Evolutionary conservation across 2,797 vertebrate genomes (phyloP).

Genomic region (Manis crassicaudata): DNA sequence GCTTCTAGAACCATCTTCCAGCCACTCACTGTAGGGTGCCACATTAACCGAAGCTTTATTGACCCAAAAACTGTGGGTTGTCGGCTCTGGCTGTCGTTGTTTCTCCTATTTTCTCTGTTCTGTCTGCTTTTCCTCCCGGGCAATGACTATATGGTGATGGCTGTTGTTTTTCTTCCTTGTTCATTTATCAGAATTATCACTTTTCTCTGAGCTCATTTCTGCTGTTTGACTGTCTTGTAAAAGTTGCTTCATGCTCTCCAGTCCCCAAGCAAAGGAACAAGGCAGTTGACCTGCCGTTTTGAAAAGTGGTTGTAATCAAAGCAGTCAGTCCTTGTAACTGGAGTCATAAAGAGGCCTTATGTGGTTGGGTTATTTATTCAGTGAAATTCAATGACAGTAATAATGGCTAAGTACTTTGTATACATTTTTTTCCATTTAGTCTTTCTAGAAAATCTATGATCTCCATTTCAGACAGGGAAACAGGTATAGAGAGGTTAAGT

Average conservation of each 20-base stretch:
- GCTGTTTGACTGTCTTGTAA: constrained; percentile 15
- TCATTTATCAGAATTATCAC: constrained; percentile 11
- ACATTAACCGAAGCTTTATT: not conserved
- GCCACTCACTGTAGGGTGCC: not conserved
- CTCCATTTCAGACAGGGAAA: constrained; percentile 50
- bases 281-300: constrained; percentile 27
- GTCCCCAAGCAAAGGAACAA: not conserved
- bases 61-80: not conserved
- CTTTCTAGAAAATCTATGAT: constrained; percentile 51
- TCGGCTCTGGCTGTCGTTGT: not conserved
- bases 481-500: constrained; percentile 36
- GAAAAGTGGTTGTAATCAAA: constrained; percentile 25
- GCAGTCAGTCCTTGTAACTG: constrained; percentile 51
- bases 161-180: constrained; percentile 49
- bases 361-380: constrained; percentile 49
- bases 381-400: constrained; percentile 43
- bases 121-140: constrained; percentile 37
- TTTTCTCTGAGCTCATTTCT: not conserved
- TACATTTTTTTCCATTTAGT: constrained; percentile 30
- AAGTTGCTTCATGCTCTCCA: constrained; percentile 19
- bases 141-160: not conserved
- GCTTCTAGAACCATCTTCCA: constrained; percentile 29
- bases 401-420: constrained; percentile 17
- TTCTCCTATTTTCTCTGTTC: not conserved
- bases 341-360: constrained; percentile 34